Base-by-base conservation (phyloP, 2,888 invertebrate genomes). In the Scotopteryx bipunctaria region DNA sequence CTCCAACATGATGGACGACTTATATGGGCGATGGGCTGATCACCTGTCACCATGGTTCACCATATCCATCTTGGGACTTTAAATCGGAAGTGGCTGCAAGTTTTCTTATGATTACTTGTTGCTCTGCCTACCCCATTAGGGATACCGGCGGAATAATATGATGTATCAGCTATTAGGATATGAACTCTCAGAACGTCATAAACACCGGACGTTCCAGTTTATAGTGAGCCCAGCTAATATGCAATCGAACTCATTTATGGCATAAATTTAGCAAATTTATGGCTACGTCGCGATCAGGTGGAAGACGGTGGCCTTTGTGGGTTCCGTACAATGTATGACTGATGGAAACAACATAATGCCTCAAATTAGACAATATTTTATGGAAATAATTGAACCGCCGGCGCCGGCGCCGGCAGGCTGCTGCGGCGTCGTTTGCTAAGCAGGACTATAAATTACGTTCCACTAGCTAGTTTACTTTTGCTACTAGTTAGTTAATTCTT, bases 181-280 rank as follows among this genome's bases (percentile, higher is more conserved):
- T 23, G 35, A 32, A 16, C 50, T 19, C 25, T 17, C 29, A 33
- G 32, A 19, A 31, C 42, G 25, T 66, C 70, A 72, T 73, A 73
- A 73, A 73, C 67, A 70, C 64, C 63, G 59, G 66, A 69, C 65
- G 63, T 64, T 64, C 66, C 60, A 70, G 54, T 73, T 67, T 69
- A 69, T 66, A 69, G 63, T 67, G 63, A 67, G 62, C 61, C 54
- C 62, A 42, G 61, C 57, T 68, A 71, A 74, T 70, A 64, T 66
- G 67, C 69, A 66, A 72, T 73, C 68, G 64, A 71, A 68, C 59
- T 63, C 67, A 66, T 73, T 73, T 70, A 74, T 68, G 61, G 61
- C 55, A 62, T 45, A 58, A 61, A 65, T 67, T 61, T 61, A 51
- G 60, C 35, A 55, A 59, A 72, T 71, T 70, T 73, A 71, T 70